These are phyloP conservation scores for Pectinophora gossypiella DNA, from an alignment of 1,140 invertebrate species.

Conservation along the genomic window DNA sequence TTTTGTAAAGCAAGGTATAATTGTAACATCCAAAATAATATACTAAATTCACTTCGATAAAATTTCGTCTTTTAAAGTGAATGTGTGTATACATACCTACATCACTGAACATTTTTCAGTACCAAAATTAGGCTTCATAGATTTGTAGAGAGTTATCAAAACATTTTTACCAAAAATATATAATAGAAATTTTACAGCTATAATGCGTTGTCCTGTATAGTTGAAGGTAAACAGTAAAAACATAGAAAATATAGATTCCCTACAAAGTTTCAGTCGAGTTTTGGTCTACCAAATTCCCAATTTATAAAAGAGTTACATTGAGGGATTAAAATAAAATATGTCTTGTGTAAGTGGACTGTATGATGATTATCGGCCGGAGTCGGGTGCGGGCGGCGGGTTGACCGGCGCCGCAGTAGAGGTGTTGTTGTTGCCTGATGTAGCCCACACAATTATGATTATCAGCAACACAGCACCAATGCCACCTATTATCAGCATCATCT, in stretches of 20 bases:
- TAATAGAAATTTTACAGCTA: neutral
- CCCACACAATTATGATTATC: conserved; percentile 86
- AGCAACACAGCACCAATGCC: conserved; percentile 88
- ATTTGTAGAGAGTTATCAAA: conserved; percentile 39
- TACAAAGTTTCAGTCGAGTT: conserved; percentile 32
- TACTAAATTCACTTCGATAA: no score
- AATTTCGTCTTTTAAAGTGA: no score
- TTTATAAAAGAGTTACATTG: neutral
- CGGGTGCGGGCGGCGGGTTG: conserved; percentile 86
- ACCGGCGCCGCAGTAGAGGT: conserved; percentile 44
- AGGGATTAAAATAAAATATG: neutral
- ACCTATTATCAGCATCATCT: conserved; percentile 96
- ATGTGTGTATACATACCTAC: neutral
- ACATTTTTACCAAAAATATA: conserved; percentile 19
- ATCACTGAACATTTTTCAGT: neutral
- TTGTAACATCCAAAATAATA: neutral
- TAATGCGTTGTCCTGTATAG: neutral
- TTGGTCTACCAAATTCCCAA: conserved; percentile 14
- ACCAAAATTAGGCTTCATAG: no score
- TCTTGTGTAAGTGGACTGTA: neutral
- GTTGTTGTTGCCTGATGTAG: conserved; percentile 24
- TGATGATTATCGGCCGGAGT: conserved; percentile 35
- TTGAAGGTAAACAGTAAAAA: neutral
- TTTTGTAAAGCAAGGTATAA: neutral
- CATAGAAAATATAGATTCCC: conserved; percentile 33